These are phyloP conservation scores for Epizoanthus illoricatus DNA, from an alignment of 92 coral and sea anemone species.

Conservation along the genomic window DNA sequence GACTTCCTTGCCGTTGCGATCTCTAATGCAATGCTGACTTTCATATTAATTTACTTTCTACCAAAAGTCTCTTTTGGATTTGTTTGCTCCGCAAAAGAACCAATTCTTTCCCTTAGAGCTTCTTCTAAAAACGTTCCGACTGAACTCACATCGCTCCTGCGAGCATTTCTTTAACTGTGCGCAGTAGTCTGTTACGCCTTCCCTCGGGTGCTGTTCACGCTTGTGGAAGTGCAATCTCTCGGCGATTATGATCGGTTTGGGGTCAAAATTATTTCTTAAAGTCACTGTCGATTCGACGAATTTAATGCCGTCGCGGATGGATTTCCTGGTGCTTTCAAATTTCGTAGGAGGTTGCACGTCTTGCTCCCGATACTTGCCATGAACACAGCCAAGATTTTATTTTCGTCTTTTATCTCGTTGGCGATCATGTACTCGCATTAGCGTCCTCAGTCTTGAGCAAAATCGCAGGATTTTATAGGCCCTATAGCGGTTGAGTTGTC, in stretches of 20 bases:
- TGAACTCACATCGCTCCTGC: too few species aligned
- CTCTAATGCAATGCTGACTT: conserved; percentile 13
- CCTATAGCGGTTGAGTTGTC: too few species aligned
- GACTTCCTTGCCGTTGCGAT: background rate
- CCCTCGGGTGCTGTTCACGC: background rate
- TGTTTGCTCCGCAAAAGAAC: conserved; percentile 26
- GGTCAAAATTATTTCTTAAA: background rate
- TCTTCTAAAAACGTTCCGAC: too few species aligned
- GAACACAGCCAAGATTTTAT: conserved; percentile 43
- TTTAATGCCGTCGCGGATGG: conserved; percentile 26
- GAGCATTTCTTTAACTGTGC: background rate
- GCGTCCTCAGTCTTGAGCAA: conserved; percentile 27
- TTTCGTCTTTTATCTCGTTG: conserved; percentile 30
- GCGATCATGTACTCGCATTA: conserved; percentile 39
- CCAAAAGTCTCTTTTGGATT: conserved; percentile 25
- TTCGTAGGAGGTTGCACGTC: conserved; percentile 32
- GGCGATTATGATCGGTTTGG: conserved; percentile 20
- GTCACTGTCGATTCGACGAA: background rate
- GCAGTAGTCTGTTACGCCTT: conserved; percentile 22
- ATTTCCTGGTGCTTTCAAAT: conserved; percentile 38
- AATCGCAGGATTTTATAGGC: background rate
- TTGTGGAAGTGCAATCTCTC: background rate
- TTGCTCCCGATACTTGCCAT: conserved; percentile 34
- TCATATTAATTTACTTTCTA: conserved; percentile 11
- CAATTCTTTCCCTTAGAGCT: conserved; percentile 15